phyloP scores from a whole-genome alignment of 1,140 invertebrate species.

The Philaenus spumarius region DNA sequence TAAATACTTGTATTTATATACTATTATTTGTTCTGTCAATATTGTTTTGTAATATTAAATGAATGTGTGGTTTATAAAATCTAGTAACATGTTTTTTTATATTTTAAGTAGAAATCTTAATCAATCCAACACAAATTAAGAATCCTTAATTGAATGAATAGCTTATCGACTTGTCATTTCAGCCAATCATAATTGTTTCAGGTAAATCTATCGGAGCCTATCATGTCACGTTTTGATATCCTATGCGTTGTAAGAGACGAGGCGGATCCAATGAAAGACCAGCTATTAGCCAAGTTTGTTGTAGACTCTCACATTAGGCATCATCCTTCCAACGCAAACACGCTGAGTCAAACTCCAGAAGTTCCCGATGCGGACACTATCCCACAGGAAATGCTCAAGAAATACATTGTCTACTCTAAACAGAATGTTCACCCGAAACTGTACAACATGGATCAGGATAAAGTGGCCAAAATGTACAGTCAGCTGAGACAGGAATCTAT shows the following conservation, averaged over 20 bases:
- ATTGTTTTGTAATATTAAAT: no score
- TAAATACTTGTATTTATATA: no score
- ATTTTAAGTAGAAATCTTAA: no score
- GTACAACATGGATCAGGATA: conserved; percentile 90
- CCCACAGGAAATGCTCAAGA: conserved; percentile 89
- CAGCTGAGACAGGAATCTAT: conserved; percentile 92
- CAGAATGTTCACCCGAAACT: conserved; percentile 93
- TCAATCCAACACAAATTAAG: no score
- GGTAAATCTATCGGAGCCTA: conserved; percentile 93
- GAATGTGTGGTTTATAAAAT: no score
- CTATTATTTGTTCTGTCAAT: no score
- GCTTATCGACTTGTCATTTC: no score
- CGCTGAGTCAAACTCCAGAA: conserved; percentile 33
- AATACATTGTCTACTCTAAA: conserved; percentile 94
- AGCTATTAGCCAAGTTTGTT: conserved; percentile 90
- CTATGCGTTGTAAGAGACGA: conserved; percentile 96
- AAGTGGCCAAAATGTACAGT: conserved; percentile 94
- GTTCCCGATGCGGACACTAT: conserved; percentile 58
- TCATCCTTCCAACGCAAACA: conserved; percentile 61
- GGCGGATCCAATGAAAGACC: conserved; percentile 86
- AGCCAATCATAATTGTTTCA: conserved; percentile 34
- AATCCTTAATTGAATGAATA: no score
- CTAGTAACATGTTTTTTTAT: no score
- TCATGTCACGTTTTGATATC: conserved; percentile 96
- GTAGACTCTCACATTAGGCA: conserved; percentile 86